Conservation (phyloP, 1,140 invertebrate species). For the Lordiphosa mommai region DNA sequence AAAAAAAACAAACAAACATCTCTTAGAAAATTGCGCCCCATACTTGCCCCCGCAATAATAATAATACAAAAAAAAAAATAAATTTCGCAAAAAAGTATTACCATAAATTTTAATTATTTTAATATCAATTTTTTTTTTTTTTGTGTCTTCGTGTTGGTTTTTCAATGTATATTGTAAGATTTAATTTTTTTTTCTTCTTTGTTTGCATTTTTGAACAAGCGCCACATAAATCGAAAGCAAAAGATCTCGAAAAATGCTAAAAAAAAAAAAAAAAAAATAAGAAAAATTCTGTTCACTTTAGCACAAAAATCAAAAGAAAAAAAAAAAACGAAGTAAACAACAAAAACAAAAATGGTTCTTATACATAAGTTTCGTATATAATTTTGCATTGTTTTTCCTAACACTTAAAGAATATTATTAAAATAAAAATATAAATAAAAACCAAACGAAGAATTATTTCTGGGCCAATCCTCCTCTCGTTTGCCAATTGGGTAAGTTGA, state of each 20-base stretch:
- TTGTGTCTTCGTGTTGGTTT: constrained; percentile 29
- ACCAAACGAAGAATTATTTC: constrained; percentile 8
- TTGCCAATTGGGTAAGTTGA: too few species aligned
- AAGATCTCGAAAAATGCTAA: constrained; percentile 56
- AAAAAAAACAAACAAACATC: too few species aligned
- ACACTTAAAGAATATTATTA: constrained; percentile 48
- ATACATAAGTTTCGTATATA: constrained; percentile 61
- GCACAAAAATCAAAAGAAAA: constrained; percentile 52
- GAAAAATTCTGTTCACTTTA: constrained; percentile 36
- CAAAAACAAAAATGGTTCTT: constrained; percentile 47
- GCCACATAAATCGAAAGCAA: constrained; percentile 38
- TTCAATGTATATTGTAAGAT: constrained; percentile 30
- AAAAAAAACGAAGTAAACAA: constrained; percentile 24
- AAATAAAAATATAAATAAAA: constrained; percentile 52
- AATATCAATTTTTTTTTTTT: constrained; percentile 26
- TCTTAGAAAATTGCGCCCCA: too few species aligned
- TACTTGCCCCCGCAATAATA: constrained; percentile 23
- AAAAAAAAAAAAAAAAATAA: constrained; percentile 13
- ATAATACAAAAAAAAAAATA: background rate
- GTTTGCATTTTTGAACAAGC: constrained; percentile 41
- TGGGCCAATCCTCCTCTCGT: background rate
- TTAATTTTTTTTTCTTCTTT: constrained; percentile 26
- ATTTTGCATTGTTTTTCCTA: constrained; percentile 70
- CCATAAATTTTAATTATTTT: constrained; percentile 20
- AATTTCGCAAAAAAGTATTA: constrained; percentile 31